phyloP scores from a whole-genome alignment of 2,797 vertebrate species.

The Galagoides demidoff region DNA sequence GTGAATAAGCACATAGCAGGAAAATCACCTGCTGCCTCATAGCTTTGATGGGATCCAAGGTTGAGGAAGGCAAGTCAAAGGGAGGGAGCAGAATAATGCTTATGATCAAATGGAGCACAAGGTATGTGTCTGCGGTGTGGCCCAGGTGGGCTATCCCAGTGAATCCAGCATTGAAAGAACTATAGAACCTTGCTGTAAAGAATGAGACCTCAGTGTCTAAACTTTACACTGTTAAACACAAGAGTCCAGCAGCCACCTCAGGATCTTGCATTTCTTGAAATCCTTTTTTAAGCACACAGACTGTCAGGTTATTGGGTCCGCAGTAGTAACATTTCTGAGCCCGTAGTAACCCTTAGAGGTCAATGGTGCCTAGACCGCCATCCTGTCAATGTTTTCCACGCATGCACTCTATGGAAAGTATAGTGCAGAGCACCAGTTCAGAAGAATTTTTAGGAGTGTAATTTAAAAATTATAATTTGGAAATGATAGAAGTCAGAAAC shows the following conservation, averaged over 20 bases:
- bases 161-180: neutral
- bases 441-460: neutral
- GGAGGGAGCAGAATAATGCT: neutral
- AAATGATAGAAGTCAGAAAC: neutral
- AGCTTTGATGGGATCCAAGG: neutral
- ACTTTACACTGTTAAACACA: neutral
- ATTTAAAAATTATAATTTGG: constrained; percentile 27
- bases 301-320: neutral
- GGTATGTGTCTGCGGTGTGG: neutral
- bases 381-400: neutral
- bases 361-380: neutral
- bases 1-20: neutral
- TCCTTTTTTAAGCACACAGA: neutral
- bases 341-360: neutral
- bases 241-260: neutral
- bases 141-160: neutral
- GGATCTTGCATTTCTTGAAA: neutral
- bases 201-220: neutral
- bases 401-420: neutral
- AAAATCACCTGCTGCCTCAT: neutral
- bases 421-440: neutral
- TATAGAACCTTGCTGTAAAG: neutral
- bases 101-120: neutral
- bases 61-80: neutral
- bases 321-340: neutral